Base-by-base conservation (phyloP, 2,797 vertebrate species). In the Sebastes wilsoni region DNA sequence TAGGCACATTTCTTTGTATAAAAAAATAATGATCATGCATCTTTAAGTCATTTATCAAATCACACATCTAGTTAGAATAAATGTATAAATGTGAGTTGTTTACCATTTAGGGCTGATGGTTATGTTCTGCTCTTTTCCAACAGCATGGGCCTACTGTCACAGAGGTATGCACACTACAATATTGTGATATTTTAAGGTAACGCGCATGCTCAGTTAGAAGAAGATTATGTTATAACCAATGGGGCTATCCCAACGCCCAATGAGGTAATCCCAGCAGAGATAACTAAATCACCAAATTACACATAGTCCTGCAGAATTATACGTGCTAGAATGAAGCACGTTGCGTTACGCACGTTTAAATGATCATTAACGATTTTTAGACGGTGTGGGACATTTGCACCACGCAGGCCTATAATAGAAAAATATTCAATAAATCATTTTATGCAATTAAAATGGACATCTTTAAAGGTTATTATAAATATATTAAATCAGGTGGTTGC, bases 201-300 rank as follows among this genome's bases (percentile, higher is more conserved):
- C 81, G 93, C 94, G 95, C 95, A 95, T 95, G 95, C 94, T 90
- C 95, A 87, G 89, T 92, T 22, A 4, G 64, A 32, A 62, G 81
- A 80, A 88, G 84, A 90, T 90, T 91, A 92, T 91, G 81, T 85
- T 89, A 88, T 86, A 94, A 93, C 92, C 92, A 94, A 94, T 92
- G 82, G 85, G 85, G 87, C 80, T 88, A 90, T 84, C 89, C 90
- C 92, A 88, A 81, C 89, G 87, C 83, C 86, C 88, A 89, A 72
- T 93, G 92, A 92, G 91, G 92, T 88, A 90, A 91, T 89, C 91
- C 85, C 72, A 76, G 84, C 86, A 88, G 77, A 89, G 83, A 90
- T 76, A 82, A 92, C 87, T 88, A 90, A 92, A 93, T 89, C 86
- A 89, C 85, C 60, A 79, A 89, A 92, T 83, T 83, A 87, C 69